Evolutionary conservation across 2,797 vertebrate species (phyloP), one percentile per base, ranked within the genome.

Genomic region (Anguilla anguilla): DNA sequence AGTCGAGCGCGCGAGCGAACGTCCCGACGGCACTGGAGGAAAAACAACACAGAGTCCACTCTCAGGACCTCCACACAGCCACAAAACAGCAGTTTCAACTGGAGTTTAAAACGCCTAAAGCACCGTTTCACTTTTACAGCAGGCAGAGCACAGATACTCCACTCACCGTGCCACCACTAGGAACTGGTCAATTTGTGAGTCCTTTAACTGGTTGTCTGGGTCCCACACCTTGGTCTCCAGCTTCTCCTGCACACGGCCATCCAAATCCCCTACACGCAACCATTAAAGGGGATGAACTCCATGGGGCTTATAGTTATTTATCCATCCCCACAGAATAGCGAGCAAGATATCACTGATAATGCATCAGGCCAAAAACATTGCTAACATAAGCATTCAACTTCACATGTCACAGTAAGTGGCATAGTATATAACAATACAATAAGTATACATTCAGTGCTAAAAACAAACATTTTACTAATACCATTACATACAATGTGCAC

Each of bases 161-260:
- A 91, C 86, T 96, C 95, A 99, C 98, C 98, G 97, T 53, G 98
- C 98, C 92, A 99, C 98, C 89, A 99, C 98, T 79, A 99, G 96
- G 91, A 99, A 99, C 95, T 99, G 98, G 94, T 99, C 98, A 0
- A 99, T 99, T 94, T 98, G 97, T 55, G 97, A 96, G 92, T 99
- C 98, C 19, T 97, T 98, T 57, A 99, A 96, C 88, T 97, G 97
- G 91, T 98, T 99, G 94, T 97, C 96, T 2, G 98, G 97, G 91
- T 99, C 98, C 98, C 98, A 99, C 86, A 99, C 97, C 90, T 97
- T 98, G 90, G 97, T 97, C 93, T 99, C 98, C 95, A 99, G 95
- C 91, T 98, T 99, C 94, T 98, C 97, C 88, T 98, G 98, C 91
- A 97, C 92, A 39, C 98, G 92, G 87, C 81, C 97, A 93, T 99